Evolutionary conservation across 92 coral and sea anemone species (phyloP).

Genomic region (Palythoa grandis): DNA sequence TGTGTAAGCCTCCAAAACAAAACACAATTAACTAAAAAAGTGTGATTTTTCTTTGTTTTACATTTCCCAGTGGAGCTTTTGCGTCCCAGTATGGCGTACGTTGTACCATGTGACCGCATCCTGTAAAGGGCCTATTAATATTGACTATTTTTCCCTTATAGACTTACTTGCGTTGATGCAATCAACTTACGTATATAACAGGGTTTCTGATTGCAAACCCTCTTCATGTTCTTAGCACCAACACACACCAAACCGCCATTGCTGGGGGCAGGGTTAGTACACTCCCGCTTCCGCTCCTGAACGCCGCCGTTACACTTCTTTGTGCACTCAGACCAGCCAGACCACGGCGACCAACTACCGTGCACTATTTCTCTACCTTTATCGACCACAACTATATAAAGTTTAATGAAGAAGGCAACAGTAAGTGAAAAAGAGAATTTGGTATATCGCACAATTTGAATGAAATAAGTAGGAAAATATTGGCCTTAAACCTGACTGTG

Average conservation of each 20-base stretch:
- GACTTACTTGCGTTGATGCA: not conserved
- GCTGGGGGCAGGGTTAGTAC: slow-evolving; percentile 64
- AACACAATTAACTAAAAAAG: too few relatives aligned
- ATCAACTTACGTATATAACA: slow-evolving; percentile 68
- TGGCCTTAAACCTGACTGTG: too few relatives aligned
- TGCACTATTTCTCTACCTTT: slow-evolving; percentile 42
- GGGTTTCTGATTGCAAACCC: slow-evolving; percentile 58
- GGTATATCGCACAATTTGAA: too few relatives aligned
- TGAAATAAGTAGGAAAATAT: too few relatives aligned
- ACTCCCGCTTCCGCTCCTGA: slow-evolving; percentile 65
- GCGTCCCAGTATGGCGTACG: too few relatives aligned
- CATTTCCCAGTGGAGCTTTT: too few relatives aligned
- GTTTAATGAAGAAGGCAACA: not conserved
- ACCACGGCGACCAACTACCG: slow-evolving; percentile 80
- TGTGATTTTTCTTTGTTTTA: too few relatives aligned
- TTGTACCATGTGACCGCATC: too few relatives aligned
- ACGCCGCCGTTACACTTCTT: slow-evolving; percentile 65
- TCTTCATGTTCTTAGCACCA: slow-evolving; percentile 53
- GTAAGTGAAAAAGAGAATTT: not conserved
- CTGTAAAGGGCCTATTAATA: too few relatives aligned
- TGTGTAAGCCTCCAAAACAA: too few relatives aligned
- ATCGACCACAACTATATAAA: slow-evolving; percentile 3
- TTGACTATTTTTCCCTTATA: not conserved
- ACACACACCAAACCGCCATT: slow-evolving; percentile 62
- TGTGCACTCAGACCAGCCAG: slow-evolving; percentile 71